A percentile compares a stretch with the other conserved stretches of the same genome.
phyloP scores from a whole-genome alignment of 30 jellyfish, hydroid and myxozoan genomes.

The Aurelia sp. region DNA sequence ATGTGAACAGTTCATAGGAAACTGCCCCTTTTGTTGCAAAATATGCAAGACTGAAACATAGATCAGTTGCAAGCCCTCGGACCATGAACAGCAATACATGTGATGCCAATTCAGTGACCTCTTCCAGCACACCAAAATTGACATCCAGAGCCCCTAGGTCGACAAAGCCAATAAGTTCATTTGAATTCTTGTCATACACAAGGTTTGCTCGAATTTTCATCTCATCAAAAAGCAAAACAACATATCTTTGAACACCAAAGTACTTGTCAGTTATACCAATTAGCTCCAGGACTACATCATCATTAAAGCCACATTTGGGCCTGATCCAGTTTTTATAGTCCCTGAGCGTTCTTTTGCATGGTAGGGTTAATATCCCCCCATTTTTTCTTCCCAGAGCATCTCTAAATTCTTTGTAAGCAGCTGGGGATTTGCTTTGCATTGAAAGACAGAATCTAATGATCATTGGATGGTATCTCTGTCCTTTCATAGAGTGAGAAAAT shows the following conservation, averaged over 20 bases:
- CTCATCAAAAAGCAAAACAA: slow-evolving; percentile 30
- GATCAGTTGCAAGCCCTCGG: slow-evolving; percentile 43
- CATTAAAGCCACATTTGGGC: slow-evolving; percentile 62
- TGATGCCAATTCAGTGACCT: slow-evolving; percentile 51
- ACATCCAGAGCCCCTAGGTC: slow-evolving; percentile 45
- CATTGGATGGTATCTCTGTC: slow-evolving; percentile 82
- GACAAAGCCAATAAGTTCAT: slow-evolving; percentile 45
- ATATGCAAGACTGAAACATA: slow-evolving; percentile 46
- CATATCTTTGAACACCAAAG: slow-evolving; percentile 27
- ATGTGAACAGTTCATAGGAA: slow-evolving; percentile 15
- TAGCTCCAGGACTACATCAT: slow-evolving; percentile 25
- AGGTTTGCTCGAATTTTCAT: slow-evolving; percentile 40
- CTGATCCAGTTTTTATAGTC: slow-evolving; percentile 59
- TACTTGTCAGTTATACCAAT: slow-evolving; percentile 6
- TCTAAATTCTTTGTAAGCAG: slow-evolving; percentile 69
- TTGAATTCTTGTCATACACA: slow-evolving; percentile 41
- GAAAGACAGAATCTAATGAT: slow-evolving; percentile 70
- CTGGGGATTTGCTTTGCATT: slow-evolving; percentile 69
- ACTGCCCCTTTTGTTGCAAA: slow-evolving; percentile 62
- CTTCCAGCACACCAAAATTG: slow-evolving; percentile 40
- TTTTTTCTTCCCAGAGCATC: slow-evolving; percentile 32
- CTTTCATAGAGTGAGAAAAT: slow-evolving; percentile 34
- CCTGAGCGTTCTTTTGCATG: slow-evolving; percentile 70
- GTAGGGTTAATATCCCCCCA: slow-evolving; percentile 60
- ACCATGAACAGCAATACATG: slow-evolving; percentile 55